Conservation (phyloP, 1,140 invertebrate species). For the Adelges cooleyi region DNA sequence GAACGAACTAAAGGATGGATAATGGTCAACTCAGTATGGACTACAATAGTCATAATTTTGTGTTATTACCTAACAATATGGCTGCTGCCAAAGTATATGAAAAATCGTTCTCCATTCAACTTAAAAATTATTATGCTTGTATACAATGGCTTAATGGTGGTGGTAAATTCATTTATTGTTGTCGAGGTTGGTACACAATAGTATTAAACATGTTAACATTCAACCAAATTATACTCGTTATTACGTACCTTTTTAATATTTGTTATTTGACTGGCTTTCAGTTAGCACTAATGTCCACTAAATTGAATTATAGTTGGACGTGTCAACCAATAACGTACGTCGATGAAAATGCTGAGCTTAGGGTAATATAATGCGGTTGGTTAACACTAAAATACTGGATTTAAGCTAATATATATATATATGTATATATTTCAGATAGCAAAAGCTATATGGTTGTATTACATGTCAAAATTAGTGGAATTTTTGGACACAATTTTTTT, state of each 20-base stretch:
- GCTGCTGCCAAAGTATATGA: slow-evolving; percentile 72
- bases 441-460: slow-evolving; percentile 92
- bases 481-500: slow-evolving; percentile 89
- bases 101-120: slow-evolving; percentile 62
- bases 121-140: slow-evolving; percentile 64
- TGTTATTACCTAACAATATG: slow-evolving; percentile 70
- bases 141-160: slow-evolving; percentile 76
- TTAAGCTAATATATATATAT: no score
- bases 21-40: slow-evolving; percentile 68
- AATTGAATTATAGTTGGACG: slow-evolving; percentile 71
- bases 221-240: neutral
- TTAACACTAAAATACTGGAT: no score
- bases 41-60: slow-evolving; percentile 60
- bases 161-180: slow-evolving; percentile 75
- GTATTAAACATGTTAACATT: neutral
- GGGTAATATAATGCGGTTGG: no score
- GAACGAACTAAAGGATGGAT: slow-evolving; percentile 73
- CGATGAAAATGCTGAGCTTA: slow-evolving; percentile 57
- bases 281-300: slow-evolving; percentile 58
- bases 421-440: slow-evolving; percentile 61
- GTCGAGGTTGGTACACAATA: slow-evolving; percentile 45
- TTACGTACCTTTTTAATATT: neutral
- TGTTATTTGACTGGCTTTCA: slow-evolving; percentile 45
- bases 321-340: slow-evolving; percentile 78
- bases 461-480: slow-evolving; percentile 86